Evolutionary conservation across 1,140 invertebrate genomes (phyloP), one percentile per base, ranked within the genome.

Genomic region (Musca domestica): DNA sequence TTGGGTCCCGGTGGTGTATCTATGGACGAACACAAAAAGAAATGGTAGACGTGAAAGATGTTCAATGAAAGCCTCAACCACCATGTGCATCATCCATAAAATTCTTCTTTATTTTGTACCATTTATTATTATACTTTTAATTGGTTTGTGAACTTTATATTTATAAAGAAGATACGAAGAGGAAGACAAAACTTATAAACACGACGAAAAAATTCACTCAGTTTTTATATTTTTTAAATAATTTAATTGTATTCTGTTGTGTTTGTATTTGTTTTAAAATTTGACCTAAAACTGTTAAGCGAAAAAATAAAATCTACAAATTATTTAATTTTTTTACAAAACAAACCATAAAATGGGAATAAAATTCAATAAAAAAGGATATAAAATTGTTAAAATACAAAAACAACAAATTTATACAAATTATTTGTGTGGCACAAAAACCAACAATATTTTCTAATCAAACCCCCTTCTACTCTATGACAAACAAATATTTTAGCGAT

Each of bases 11-110:
- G 98, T 69, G 96, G 95, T 65, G 95, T 99, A 30, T 98, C 96
- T 61, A 98, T 99, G 94, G 98, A 99, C 84, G 97, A 99, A 80
- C 96, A 99, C 85, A 99, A 99, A 84, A 99, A 99, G 85, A 92
- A 93, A 81, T 99, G 96, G 96, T 99, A 91, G 84, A 73, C 27
- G 58, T 61, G 22, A 66, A 5, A 20, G 17, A 22, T 15, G n/a
- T 41, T 46, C 25, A 34, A 34, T 46, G 63, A 47, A 48, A 64
- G 41, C 14, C 30, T 30, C 49, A 51, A 47, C 30, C 30, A 34
- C 27, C n/a, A 20, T 41, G 34, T 41, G 10, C 34, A 41, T 41
- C 34, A 41, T 41, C 34, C 5, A 41, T 12, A 30, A 41, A 41
- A 41, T 41, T 41, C 34, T 41, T 41, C 34, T 41, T 41, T 41